phyloP scores from a whole-genome alignment of 2,113 vertebrate genomes.

The Entelurus aequoreus region DNA sequence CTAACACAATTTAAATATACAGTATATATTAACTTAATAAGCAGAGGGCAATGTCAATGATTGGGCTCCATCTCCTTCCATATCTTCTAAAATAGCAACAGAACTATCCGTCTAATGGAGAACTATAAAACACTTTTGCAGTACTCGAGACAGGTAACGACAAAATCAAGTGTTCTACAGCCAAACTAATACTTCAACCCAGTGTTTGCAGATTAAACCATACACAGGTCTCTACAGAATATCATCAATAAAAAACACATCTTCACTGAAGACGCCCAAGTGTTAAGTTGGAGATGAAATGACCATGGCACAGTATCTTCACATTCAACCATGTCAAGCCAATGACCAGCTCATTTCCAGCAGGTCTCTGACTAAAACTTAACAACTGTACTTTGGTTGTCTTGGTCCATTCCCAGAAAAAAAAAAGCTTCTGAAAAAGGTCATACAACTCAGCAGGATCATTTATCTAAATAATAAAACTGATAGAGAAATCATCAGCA shows the following conservation, averaged over 20 bases:
- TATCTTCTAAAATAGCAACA: conserved; percentile 36
- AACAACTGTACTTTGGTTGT: not conserved
- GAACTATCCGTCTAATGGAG: conserved; percentile 48
- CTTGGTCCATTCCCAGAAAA: not conserved
- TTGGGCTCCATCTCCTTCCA: conserved; percentile 29
- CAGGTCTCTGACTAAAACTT: not conserved
- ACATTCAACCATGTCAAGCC: conserved; percentile 38
- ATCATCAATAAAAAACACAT: conserved; percentile 24
- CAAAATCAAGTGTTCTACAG: conserved; percentile 19
- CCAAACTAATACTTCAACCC: conserved; percentile 39
- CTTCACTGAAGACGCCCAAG: conserved; percentile 58
- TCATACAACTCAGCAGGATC: conserved; percentile 2
- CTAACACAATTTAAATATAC: conserved; percentile 61
- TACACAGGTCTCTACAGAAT: conserved; percentile 15
- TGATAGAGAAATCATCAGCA: conserved; percentile 9
- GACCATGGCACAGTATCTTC: conserved; percentile 27
- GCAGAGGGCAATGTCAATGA: conserved; percentile 37
- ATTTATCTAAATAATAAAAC: conserved; percentile 2
- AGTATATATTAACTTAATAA: conserved; percentile 67
- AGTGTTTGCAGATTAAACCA: conserved; percentile 46
- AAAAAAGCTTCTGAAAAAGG: conserved; percentile 15
- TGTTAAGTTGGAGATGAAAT: conserved; percentile 26
- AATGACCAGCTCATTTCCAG: conserved; percentile 1
- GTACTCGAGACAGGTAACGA: conserved; percentile 28
- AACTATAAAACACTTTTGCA: conserved; percentile 6